Evolutionary conservation across 1,140 invertebrate species (phyloP), one percentile per base, ranked within the genome.

Genomic region (Eubasilissa regina): DNA sequence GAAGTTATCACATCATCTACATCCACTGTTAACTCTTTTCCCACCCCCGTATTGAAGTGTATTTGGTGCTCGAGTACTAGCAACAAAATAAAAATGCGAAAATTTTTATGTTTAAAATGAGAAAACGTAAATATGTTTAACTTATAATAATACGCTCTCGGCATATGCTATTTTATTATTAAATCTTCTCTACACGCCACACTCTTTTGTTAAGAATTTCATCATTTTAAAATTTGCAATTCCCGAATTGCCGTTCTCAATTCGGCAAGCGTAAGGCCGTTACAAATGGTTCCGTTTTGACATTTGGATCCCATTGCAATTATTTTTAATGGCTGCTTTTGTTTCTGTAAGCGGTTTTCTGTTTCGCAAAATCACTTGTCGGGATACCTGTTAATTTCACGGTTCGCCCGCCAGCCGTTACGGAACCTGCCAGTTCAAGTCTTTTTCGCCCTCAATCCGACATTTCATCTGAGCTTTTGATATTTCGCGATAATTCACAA

Each of bases 301-400:
- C 60, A 13, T 64, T 64, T 43, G 60, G 35, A 64, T 19, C 60
- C 19, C 13, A 44, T 64, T 64, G 60, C 60, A 64, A 64, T 64
- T 64, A 64, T 64, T 64, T 64, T 64, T 64, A 64, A 64, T 64
- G 60, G 35, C 35, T 25, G 25, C 35, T 64, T 64, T 64, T 64
- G 25, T 64, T 64, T 43, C 17, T 35, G 25, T 6, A 25, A 64
- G 60, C 19, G 10, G 60, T 12, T 51, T 51, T 25, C 6, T 3
- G 35, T 13, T 35, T 64, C 60, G 8, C 58, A 25, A 35, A 64
- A 64, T 44, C 60, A 64, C 60, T 64, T 44, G 12, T 44, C 11
- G 3, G 25, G 3, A 15, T 51, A 8, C 48, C 48, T 51, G 48
- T 1, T 51, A 51, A 51, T 51, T 51, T 51, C 48, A 51, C 48